Evolutionary conservation across 1,140 invertebrate genomes (phyloP), one percentile per base, ranked within the genome.

Genomic region (Brachionus sp.): DNA sequence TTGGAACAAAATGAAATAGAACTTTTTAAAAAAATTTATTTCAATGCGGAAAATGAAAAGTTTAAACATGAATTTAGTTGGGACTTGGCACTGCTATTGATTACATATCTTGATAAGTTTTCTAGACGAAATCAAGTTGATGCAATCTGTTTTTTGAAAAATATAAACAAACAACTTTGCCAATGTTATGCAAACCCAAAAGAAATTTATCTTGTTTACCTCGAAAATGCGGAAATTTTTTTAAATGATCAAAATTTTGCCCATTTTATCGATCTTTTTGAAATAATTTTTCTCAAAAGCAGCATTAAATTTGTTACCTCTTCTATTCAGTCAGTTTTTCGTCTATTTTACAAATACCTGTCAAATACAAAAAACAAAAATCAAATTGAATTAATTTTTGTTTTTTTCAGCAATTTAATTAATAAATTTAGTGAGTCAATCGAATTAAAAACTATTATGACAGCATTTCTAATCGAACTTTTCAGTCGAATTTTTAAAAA

Each of bases 161-260:
- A 39, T 12, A 29, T 35, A n/a, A 57, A 42, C 50, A 57, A 39
- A 62, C 12, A 80, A 3, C 39, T 57, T 23, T 80, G 50, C 16
- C 6, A 23, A 80, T 19, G 29, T 9, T 62, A 42, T 12, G 62
- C 46, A 5, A 80, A 80, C 5, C 33, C 77, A 2, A 80, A 80
- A 80, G 77, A 80, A n/a, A 12, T 80, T 33, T 80, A 62, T 80
- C n/a, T 80, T 10, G 77, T 66, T 57, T 80, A 62, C 35, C 16
- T 80, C 0, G 77, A 80, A 16, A 57, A 80, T 66, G 16, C 46
- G 10, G 9, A 80, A 5, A 16, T 29, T 62, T 80, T 80, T 6
- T 9, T 66, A 19, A 62, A 80, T 16, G 29, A 33, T 5, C 19
- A 12, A 13, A 37, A 62, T 37, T 19, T 66, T 2, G 39, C 23